phyloP scores from a whole-genome alignment of 2,113 vertebrate genomes.

The Pterocles gutturalis region DNA sequence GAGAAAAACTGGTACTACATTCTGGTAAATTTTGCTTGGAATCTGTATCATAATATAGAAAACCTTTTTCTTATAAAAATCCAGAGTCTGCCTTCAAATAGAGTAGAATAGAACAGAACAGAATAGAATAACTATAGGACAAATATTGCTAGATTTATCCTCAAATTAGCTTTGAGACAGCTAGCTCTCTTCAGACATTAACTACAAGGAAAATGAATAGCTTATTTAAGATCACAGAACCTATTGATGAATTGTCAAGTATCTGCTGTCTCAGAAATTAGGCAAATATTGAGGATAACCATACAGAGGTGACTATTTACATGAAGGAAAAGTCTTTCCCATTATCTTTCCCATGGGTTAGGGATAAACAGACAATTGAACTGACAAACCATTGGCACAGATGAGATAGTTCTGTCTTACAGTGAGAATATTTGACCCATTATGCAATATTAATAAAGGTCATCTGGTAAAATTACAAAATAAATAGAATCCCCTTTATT shows the following conservation, averaged over 20 bases:
- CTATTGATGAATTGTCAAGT: not conserved
- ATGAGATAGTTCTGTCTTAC: not conserved
- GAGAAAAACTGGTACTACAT: not conserved
- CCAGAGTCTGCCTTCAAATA: not conserved
- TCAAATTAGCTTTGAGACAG: not conserved
- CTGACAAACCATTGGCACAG: not conserved
- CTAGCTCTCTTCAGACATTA: not conserved
- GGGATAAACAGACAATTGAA: not conserved
- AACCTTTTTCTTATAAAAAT: not conserved
- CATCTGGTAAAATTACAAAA: not conserved
- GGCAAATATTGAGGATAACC: not conserved
- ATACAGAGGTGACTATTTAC: not conserved
- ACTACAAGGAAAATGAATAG: not conserved
- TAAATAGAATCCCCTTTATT: not conserved
- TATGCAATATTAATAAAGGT: not conserved
- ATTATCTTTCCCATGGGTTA: not conserved
- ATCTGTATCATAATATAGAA: not conserved
- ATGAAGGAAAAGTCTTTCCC: not conserved
- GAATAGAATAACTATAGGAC: not conserved
- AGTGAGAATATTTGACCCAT: not conserved
- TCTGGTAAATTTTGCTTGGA: not conserved
- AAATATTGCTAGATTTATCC: not conserved
- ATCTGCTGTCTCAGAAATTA: not conserved
- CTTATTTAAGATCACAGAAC: not conserved
- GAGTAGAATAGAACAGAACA: not conserved